Conservation (phyloP, 1,140 invertebrate species). For the Metopolophium dirhodum region DNA sequence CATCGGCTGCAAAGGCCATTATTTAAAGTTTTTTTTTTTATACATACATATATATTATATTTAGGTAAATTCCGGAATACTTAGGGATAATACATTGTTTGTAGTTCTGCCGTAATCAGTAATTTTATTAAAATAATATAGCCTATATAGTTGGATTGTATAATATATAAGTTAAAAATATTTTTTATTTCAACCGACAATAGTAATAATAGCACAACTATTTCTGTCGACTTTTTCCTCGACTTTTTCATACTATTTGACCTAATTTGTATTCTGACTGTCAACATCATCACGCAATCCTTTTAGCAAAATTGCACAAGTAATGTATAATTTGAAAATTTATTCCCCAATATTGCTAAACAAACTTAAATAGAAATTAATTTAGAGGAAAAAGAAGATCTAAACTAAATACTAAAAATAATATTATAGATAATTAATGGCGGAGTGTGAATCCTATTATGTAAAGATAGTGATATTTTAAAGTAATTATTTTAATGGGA, state of each 20-base stretch:
- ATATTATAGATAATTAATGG: background rate
- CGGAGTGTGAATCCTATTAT: background rate
- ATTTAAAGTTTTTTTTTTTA: no score
- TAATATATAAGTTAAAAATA: background rate
- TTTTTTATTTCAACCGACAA: background rate
- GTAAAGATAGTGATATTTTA: background rate
- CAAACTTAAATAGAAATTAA: background rate
- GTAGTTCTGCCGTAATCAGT: no score
- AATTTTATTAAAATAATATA: background rate
- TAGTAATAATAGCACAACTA: background rate
- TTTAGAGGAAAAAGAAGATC: background rate
- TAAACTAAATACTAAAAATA: background rate
- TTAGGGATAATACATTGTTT: no score
- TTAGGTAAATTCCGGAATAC: no score
- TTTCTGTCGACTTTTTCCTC: background rate
- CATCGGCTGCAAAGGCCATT: no score
- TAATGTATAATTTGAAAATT: background rate
- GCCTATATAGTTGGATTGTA: background rate
- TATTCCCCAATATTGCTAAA: background rate
- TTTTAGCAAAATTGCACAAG: background rate
- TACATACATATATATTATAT: no score
- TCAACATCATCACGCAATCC: slow-evolving; percentile 12
- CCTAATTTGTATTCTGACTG: background rate
- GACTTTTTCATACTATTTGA: background rate
- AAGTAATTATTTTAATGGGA: background rate